Evolutionary conservation across 2,113 vertebrate genomes (phyloP), one percentile per base, ranked within the genome.

Genomic region (Neodontobutis hainanensis): DNA sequence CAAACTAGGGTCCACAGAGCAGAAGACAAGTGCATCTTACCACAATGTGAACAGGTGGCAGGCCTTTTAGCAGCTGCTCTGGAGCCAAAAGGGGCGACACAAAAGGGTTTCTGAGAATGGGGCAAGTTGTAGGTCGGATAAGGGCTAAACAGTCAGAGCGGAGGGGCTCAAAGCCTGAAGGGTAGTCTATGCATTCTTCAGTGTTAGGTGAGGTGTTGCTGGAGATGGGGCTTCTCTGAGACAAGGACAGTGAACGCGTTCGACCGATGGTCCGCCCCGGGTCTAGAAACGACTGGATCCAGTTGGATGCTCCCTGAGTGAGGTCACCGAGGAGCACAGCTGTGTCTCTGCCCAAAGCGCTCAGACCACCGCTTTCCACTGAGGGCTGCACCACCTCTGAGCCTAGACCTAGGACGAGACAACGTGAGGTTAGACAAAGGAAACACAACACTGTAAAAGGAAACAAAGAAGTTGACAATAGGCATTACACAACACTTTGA

Each of bases 81-180:
- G 88, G 88, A 9, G 92, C 92, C 67, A 89, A 87, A 53, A 96
- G 78, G 0, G 92, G 95, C 0, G 89, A 93, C 71, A 96, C 93
- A 78, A 94, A 95, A 0, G 95, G 89, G 76, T 97, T 96, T 83
- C 89, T 93, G 72, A 92, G 85, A 4, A 95, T 83, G 42, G 95
- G 94, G 0, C 86, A 90, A 0, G 81, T 77, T 4, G 90, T 91
- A 2, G 90, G 76, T 8, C 68, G 68, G 46, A 95, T 73, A 2
- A 89, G 68, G 0, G 89, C 75, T 3, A 84, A 83, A 36, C 89
- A 83, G 15, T 82, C 49, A 0, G 93, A 92, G 48, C 94, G 94
- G 57, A 94, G 83, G 0, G 95, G 95, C 75, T 90, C 78, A 68
- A 96, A 97, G 38, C 92, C 92, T 0, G 91, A 85, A 0, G 95